A percentile compares a stretch with the other conserved stretches of the same genome.
Conservation (phyloP, 2,113 vertebrate genomes). For the Tupaia tana region DNA sequence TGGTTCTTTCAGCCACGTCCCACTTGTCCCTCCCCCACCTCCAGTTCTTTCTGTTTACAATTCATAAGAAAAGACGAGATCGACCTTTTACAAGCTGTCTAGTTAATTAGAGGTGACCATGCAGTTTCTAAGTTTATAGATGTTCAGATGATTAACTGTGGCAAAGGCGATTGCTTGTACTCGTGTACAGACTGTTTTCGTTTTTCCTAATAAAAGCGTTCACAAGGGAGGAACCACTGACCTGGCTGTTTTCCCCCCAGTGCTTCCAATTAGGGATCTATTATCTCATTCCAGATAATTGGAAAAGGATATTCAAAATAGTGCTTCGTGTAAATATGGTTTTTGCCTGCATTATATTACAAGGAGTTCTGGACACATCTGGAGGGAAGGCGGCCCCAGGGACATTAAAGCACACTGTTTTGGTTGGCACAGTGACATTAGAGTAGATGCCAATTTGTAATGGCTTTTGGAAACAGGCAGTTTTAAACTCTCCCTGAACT, state of each 20-base stretch:
- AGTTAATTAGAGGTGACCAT: slow-evolving; percentile 46
- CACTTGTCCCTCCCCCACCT: not conserved
- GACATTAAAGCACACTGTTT: slow-evolving; percentile 90
- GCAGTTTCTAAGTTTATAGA: slow-evolving; percentile 42
- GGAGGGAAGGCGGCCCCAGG: slow-evolving; percentile 89
- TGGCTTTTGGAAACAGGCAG: slow-evolving; percentile 90
- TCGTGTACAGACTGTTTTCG: not conserved
- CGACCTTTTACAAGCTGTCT: slow-evolving; percentile 31
- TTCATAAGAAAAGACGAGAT: slow-evolving; percentile 58
- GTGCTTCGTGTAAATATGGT: slow-evolving; percentile 87
- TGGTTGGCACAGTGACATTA: slow-evolving; percentile 89
- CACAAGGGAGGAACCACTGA: slow-evolving; percentile 60
- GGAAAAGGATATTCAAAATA: slow-evolving; percentile 82
- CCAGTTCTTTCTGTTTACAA: not conserved
- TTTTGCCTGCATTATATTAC: slow-evolving; percentile 90
- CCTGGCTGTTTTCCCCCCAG: not conserved
- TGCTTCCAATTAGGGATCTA: slow-evolving; percentile 79
- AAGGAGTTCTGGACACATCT: slow-evolving; percentile 88
- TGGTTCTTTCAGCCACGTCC: not conserved
- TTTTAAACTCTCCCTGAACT: slow-evolving; percentile 87
- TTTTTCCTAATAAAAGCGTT: slow-evolving; percentile 65
- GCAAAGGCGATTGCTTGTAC: slow-evolving; percentile 9
- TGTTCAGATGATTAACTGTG: slow-evolving; percentile 39
- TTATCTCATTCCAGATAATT: slow-evolving; percentile 84
- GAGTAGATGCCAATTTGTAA: slow-evolving; percentile 93